phyloP scores from a whole-genome alignment of 1,140 invertebrate species.

The Orius laevigatus region DNA sequence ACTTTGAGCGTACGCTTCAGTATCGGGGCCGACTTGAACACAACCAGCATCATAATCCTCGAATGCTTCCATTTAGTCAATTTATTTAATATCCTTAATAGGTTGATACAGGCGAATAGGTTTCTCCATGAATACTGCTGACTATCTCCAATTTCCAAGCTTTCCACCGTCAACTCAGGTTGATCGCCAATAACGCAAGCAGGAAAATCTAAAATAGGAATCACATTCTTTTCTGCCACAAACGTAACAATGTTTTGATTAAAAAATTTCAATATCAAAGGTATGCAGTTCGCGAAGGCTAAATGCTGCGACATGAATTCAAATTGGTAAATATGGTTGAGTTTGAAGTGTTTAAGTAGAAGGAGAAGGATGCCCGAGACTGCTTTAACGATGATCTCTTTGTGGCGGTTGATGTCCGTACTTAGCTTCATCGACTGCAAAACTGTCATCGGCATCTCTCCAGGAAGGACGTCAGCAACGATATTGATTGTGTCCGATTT shows the following conservation, averaged over 20 bases:
- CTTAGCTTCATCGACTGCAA: conserved; percentile 93
- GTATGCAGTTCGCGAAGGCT: conserved; percentile 98
- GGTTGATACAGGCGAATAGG: conserved; percentile 95
- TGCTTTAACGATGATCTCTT: conserved; percentile 97
- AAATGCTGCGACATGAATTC: conserved; percentile 98
- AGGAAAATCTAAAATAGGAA: conserved; percentile 89
- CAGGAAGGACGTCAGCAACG: conserved; percentile 88
- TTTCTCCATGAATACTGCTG: conserved; percentile 92
- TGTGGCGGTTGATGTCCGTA: conserved; percentile 95
- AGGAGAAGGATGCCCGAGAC: conserved; percentile 87
- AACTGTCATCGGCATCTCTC: conserved; percentile 94
- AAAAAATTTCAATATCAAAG: conserved; percentile 95
- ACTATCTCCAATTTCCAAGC: conserved; percentile 76
- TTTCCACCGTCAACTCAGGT: conserved; percentile 84
- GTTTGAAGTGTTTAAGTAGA: conserved; percentile 93
- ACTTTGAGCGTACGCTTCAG: conserved; percentile 92
- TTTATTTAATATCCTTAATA: conserved; percentile 93
- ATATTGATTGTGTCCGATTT: conserved; percentile 99
- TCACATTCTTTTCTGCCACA: conserved; percentile 87
- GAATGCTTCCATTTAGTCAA: conserved; percentile 99
- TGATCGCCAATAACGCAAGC: conserved; percentile 92
- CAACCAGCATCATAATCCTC: conserved; percentile 98
- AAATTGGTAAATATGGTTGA: conserved; percentile 99
- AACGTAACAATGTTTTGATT: conserved; percentile 97
- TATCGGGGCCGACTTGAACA: conserved; percentile 98